phyloP scores from a whole-genome alignment of 2,888 invertebrate genomes.

The Tetragnatha montana region DNA sequence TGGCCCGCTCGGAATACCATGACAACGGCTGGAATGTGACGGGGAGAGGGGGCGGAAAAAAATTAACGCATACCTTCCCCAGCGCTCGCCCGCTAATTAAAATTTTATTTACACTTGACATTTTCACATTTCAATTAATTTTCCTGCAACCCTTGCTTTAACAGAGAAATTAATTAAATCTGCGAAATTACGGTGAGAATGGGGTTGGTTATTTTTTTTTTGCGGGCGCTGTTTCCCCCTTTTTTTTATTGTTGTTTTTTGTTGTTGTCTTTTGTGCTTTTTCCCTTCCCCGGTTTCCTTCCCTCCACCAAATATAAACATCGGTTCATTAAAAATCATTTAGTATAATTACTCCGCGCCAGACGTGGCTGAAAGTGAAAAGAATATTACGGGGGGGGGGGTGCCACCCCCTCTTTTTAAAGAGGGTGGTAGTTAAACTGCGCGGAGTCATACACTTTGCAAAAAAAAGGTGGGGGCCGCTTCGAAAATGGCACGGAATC shows the following conservation, averaged over 20 bases:
- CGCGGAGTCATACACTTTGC: slow-evolving; percentile 27
- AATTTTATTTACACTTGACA: slow-evolving; percentile 72
- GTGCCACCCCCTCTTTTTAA: neutral
- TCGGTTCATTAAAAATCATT: slow-evolving; percentile 71
- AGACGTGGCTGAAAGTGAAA: slow-evolving; percentile 30
- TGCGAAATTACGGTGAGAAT: slow-evolving; percentile 68
- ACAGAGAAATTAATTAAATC: slow-evolving; percentile 71
- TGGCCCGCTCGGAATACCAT: slow-evolving; percentile 51
- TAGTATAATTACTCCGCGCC: slow-evolving; percentile 65
- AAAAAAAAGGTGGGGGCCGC: slow-evolving; percentile 5
- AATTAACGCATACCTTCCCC: slow-evolving; percentile 68
- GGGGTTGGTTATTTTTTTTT: slow-evolving; percentile 34
- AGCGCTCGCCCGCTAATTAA: slow-evolving; percentile 67
- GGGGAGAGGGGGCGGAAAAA: slow-evolving; percentile 45
- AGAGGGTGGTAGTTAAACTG: slow-evolving; percentile 54
- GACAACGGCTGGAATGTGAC: slow-evolving; percentile 60
- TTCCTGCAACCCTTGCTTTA: slow-evolving; percentile 65
- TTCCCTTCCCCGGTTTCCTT: slow-evolving; percentile 11
- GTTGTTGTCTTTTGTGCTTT: slow-evolving; percentile 8
- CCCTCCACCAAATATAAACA: slow-evolving; percentile 64
- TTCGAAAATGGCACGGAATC: slow-evolving; percentile 25
- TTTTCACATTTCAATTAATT: slow-evolving; percentile 72
- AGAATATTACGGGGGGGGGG: slow-evolving; percentile 18
- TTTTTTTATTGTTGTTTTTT: slow-evolving; percentile 10
- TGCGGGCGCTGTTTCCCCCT: neutral